Percentiles rank a stretch among this genome's conserved stretches.
phyloP scores from a whole-genome alignment of 2,113 vertebrate species.

The Typhlomys cinereus region DNA sequence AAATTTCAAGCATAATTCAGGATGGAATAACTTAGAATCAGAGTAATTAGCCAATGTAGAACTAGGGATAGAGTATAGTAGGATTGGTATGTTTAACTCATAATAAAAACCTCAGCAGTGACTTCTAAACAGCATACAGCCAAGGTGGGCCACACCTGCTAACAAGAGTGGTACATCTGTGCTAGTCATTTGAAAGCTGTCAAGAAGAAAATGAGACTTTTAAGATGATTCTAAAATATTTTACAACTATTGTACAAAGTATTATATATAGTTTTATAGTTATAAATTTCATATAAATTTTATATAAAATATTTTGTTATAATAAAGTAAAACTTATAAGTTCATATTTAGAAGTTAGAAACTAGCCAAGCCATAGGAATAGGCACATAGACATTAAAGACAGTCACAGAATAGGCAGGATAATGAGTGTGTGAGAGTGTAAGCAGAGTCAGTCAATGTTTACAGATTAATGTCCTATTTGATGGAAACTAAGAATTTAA shows the following conservation, averaged over 20 bases:
- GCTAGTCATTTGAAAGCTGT: background rate
- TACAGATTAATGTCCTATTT: background rate
- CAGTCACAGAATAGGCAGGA: background rate
- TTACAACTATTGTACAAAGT: no score
- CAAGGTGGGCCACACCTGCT: background rate
- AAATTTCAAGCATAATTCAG: slow-evolving; percentile 31
- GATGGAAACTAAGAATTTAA: background rate
- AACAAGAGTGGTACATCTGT: background rate
- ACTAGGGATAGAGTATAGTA: background rate
- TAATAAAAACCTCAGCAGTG: background rate
- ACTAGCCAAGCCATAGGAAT: background rate
- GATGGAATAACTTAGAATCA: background rate
- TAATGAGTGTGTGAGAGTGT: background rate
- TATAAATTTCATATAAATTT: no score
- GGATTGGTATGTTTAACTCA: background rate
- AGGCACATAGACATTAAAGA: background rate
- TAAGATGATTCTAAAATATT: background rate
- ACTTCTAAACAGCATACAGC: background rate
- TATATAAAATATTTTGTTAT: no score
- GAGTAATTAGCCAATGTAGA: background rate
- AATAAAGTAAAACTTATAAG: no score
- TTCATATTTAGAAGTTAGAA: background rate
- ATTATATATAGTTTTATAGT: no score
- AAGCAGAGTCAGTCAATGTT: background rate
- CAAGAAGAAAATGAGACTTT: slow-evolving; percentile 10